Evolutionary conservation across 2,888 invertebrate species (phyloP).

Genomic region (Cerastis leucographa): DNA sequence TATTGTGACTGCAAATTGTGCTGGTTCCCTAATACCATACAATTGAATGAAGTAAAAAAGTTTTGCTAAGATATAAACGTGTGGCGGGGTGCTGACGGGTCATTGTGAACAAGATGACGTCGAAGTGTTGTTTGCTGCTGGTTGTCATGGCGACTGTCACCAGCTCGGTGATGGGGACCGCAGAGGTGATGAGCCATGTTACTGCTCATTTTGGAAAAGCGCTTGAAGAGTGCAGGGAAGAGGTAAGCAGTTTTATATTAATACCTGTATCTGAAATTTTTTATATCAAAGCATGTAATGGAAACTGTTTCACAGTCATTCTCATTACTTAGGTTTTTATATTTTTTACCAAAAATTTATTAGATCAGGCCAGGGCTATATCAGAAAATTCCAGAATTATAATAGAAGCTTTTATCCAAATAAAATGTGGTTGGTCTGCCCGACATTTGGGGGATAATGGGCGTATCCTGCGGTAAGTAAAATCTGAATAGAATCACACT

Average conservation of each 20-base stretch:
- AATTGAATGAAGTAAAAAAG: slow-evolving; percentile 68
- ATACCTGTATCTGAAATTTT: no score
- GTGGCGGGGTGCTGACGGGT: slow-evolving; percentile 22
- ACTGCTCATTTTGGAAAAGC: slow-evolving; percentile 86
- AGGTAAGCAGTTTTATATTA: slow-evolving; percentile 70
- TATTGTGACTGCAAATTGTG: not conserved
- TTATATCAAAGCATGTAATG: no score
- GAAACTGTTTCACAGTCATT: no score
- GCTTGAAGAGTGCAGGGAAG: slow-evolving; percentile 84
- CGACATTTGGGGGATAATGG: no score
- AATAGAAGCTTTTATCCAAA: no score
- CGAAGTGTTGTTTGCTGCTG: slow-evolving; percentile 65
- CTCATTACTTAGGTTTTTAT: no score
- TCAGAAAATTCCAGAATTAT: no score
- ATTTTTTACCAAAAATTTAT: no score
- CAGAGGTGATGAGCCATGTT: slow-evolving; percentile 88
- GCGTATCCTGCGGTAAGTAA: no score
- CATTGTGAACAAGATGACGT: slow-evolving; percentile 53
- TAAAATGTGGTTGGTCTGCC: no score
- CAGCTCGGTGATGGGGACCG: slow-evolving; percentile 74
- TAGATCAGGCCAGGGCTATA: no score
- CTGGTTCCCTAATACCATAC: slow-evolving; percentile 58
- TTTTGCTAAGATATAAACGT: slow-evolving; percentile 68
- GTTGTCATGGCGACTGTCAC: slow-evolving; percentile 68
- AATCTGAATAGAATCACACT: not conserved